Percentiles rank a stretch among this genome's conserved stretches.
These are phyloP conservation scores for Pipistrellus kuhlii DNA, from an alignment of 2,797 vertebrate species.

Conservation along the genomic window DNA sequence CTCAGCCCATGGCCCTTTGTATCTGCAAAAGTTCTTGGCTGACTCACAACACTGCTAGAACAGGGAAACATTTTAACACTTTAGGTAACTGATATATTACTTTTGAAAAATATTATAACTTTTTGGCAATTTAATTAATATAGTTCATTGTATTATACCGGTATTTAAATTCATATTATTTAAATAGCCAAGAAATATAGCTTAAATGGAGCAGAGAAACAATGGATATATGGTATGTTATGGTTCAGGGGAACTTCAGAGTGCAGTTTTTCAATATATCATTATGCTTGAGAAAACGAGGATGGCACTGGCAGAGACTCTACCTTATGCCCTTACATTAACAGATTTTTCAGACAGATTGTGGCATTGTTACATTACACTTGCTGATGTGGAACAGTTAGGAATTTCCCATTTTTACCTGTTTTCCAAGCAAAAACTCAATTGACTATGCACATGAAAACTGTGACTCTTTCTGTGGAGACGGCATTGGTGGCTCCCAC, in stretches of 20 bases:
- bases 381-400: conserved; percentile 13
- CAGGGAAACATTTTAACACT: background rate
- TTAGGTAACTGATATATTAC: background rate
- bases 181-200: background rate
- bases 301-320: background rate
- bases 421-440: conserved; percentile 38
- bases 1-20: background rate
- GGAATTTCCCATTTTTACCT: conserved; percentile 42
- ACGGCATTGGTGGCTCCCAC: background rate
- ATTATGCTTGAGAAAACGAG: background rate
- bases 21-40: background rate
- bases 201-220: background rate
- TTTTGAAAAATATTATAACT: background rate
- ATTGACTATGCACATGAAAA: background rate
- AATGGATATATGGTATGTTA: background rate
- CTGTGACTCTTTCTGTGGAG: background rate
- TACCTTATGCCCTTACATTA: background rate
- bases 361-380: background rate
- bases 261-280: background rate
- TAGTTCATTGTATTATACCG: background rate
- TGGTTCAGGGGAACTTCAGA: background rate
- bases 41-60: background rate
- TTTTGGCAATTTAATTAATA: background rate
- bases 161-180: background rate
- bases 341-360: conserved; percentile 31